phyloP scores from a whole-genome alignment of 2,113 vertebrate species.

The Jaculus jaculus region DNA sequence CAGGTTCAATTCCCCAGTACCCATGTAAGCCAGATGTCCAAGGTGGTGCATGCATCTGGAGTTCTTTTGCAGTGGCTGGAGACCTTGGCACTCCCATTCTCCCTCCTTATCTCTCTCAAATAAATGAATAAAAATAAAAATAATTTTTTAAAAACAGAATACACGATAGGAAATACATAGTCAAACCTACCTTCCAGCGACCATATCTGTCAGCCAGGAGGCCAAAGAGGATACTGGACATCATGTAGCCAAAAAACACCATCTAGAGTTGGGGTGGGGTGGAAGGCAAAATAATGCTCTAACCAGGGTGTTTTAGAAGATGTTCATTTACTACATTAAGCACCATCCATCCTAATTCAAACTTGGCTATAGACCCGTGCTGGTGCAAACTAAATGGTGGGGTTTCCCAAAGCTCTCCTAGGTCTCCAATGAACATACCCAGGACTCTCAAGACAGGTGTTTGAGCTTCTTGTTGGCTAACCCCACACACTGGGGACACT shows the following conservation, averaged over 20 bases:
- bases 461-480: not conserved
- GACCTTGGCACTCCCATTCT: no score
- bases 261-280: constrained; percentile 84
- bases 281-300: not conserved
- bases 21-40: no score
- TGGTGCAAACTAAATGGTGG: no score
- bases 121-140: no score
- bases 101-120: no score
- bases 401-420: not conserved
- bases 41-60: no score
- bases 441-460: not conserved
- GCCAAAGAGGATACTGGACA: constrained; percentile 92
- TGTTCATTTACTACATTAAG: not conserved
- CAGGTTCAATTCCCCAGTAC: no score
- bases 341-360: not conserved
- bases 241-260: constrained; percentile 97
- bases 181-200: constrained; percentile 92
- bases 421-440: rapidly evolving
- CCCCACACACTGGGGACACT: not conserved
- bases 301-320: not conserved
- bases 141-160: not conserved
- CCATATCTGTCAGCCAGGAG: constrained; percentile 93
- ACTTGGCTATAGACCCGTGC: not conserved
- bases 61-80: no score
- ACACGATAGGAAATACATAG: not conserved